These are phyloP conservation scores for Lagodon rhomboides DNA, from an alignment of 2,797 vertebrate species.

Conservation along the genomic window DNA sequence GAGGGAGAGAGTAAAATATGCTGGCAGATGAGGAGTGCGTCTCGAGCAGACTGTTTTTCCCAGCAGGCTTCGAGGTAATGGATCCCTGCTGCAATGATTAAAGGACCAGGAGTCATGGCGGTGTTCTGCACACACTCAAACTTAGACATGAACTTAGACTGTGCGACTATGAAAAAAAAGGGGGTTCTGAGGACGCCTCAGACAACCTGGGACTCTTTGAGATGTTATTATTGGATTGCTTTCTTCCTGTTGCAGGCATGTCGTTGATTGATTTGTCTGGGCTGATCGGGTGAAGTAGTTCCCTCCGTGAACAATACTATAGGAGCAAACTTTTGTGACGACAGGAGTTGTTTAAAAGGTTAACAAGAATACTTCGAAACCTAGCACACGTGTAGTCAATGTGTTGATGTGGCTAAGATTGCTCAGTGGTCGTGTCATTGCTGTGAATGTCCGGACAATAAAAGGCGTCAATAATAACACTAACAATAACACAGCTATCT, in stretches of 20 bases:
- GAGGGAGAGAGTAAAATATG: constrained; percentile 61
- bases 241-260: not conserved
- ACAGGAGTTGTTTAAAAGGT: not conserved
- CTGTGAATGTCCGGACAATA: no score
- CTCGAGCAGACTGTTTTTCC: constrained; percentile 57
- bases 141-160: not conserved
- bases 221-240: not conserved
- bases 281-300: not conserved
- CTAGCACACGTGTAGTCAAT: no score
- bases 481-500: no score
- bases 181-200: not conserved
- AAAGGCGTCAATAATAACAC: no score
- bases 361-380: not conserved
- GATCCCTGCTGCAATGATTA: constrained; percentile 64
- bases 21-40: constrained; percentile 58
- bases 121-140: constrained; percentile 4
- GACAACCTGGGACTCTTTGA: not conserved
- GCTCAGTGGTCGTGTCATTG: no score
- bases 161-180: not conserved
- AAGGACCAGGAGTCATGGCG: constrained; percentile 31
- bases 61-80: constrained; percentile 63
- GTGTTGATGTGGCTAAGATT: no score
- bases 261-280: not conserved
- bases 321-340: no score
- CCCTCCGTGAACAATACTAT: no score